Evolutionary conservation across 2,888 invertebrate species (phyloP), one percentile per base, ranked within the genome.

Genomic region (Podotricha telesiphe): DNA sequence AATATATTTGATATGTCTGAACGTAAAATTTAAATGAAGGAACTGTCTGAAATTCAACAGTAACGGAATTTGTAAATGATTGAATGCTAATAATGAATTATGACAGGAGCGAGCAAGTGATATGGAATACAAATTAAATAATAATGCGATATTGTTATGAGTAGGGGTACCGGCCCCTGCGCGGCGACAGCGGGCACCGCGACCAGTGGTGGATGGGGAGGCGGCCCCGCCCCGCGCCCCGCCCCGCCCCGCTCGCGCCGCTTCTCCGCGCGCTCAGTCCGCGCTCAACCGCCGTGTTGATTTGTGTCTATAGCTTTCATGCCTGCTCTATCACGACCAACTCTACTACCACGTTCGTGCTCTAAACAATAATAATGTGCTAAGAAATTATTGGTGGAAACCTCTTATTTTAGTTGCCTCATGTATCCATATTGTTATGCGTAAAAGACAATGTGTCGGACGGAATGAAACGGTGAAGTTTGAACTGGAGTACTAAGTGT

Each of bases 141-240:
- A 79, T 82, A 82, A 83, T 83, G 81, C 73, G 78, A 80, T 80
- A 82, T 87, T 88, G 86, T 88, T 87, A 88, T 85, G 79, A 78
- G 82, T 79, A 80, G 82, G 78, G 82, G 84, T 80, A 79, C 75
- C 67, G 80, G 79, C 75, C 58, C 67, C 63, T 28, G 65, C 50
- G 80, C 78, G 86, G 80, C 78, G 86, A 85, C 88, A 87, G 90
- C 89, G 88, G 90, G 89, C 82, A 83, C 85, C 77, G 82, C 85
- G 83, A 81, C 84, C 81, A 88, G 86, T 88, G 89, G 87, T 78
- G 82, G 88, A 77, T 76, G 79, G 82, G 86, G 84, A 82, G 80
- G 84, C 80, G 77, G 81, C 80, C 75, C 79, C 81, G 80, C 80
- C 82, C 79, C 79, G 78, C 79, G 79, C 75, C 81, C 81, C 76